Evolutionary conservation across 1,140 invertebrate genomes (phyloP).

Genomic region (Pseudomyrmex sp.): DNA sequence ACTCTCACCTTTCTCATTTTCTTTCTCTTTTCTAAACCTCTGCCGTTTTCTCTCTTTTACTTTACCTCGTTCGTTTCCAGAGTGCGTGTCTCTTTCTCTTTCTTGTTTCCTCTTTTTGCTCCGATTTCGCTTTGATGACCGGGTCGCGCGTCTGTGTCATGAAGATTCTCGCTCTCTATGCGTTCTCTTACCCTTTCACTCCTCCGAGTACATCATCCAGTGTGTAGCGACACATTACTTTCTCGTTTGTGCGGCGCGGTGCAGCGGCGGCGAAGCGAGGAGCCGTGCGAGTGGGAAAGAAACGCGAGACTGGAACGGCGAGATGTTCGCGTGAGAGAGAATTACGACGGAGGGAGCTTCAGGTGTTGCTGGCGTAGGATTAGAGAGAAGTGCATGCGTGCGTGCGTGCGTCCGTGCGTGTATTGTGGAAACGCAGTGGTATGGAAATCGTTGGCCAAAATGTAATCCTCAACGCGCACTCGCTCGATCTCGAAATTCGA

Average conservation of each 20-base stretch:
- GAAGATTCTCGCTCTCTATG: constrained; percentile 3
- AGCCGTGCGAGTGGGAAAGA: background rate
- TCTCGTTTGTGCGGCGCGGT: constrained; percentile 13
- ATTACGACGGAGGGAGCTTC: background rate
- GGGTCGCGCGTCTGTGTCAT: constrained; percentile 35
- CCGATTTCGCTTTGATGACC: constrained; percentile 19
- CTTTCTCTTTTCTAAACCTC: background rate
- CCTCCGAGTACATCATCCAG: constrained; percentile 29
- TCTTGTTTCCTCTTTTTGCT: constrained; percentile 20
- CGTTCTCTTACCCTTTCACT: background rate
- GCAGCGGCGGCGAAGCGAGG: background rate
- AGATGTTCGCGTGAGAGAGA: constrained; percentile 18
- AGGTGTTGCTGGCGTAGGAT: constrained; percentile 8
- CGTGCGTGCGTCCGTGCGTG: background rate
- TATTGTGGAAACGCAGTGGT: background rate
- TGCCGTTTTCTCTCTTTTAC: background rate
- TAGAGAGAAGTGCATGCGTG: constrained; percentile 7
- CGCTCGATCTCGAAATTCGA: constrained; percentile 35
- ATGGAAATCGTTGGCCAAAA: background rate
- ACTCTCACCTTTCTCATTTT: constrained; percentile 10
- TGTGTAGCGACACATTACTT: constrained; percentile 27
- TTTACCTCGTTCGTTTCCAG: no score
- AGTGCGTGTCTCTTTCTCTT: constrained; percentile 6
- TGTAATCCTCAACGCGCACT: background rate
- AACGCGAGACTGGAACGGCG: background rate